phyloP scores from a whole-genome alignment of 2,113 vertebrate species.

The Vombatus ursinus region DNA sequence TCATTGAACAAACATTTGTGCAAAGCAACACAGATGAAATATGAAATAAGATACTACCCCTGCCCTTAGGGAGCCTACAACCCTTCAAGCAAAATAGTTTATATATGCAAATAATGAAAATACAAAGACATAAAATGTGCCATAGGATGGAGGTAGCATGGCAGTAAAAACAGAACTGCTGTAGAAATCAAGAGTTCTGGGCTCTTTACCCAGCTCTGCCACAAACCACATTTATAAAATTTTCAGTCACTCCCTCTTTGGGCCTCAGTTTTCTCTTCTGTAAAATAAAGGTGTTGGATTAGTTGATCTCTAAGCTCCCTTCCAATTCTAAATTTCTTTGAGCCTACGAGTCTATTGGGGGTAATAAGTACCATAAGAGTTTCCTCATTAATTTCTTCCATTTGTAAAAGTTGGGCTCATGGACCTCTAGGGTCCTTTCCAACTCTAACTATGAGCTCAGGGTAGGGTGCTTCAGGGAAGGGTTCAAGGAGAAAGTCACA shows the following conservation, averaged over 20 bases:
- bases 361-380: neutral
- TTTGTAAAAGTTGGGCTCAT: neutral
- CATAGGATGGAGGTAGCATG: neutral
- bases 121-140: neutral
- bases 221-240: neutral
- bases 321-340: neutral
- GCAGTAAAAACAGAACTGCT: neutral
- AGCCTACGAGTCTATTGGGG: neutral
- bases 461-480: neutral
- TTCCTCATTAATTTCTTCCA: neutral
- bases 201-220: neutral
- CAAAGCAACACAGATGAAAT: neutral
- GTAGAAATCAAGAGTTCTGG: neutral
- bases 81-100: neutral
- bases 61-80: neutral
- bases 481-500: neutral
- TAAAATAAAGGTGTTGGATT: neutral
- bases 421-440: neutral
- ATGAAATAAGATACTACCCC: neutral
- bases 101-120: neutral
- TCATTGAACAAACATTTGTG: neutral
- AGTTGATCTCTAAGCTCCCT: neutral
- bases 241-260: neutral
- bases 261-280: too few relatives aligned
- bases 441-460: neutral